A percentile compares a stretch with the other conserved stretches of the same genome.
phyloP scores from a whole-genome alignment of 2,797 vertebrate genomes.

The Rhinella marina region DNA sequence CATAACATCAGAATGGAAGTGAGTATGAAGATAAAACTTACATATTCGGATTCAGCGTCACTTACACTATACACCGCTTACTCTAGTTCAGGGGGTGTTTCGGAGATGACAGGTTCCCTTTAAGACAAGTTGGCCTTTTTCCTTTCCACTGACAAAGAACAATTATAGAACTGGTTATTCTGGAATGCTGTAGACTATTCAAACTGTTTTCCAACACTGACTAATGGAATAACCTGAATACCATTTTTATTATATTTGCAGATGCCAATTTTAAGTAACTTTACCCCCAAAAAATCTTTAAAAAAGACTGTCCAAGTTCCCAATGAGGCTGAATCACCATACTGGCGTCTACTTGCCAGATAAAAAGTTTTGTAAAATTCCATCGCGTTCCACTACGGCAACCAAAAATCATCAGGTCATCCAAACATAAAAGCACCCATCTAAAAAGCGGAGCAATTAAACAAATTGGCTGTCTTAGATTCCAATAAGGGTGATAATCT shows the following conservation, averaged over 20 bases:
- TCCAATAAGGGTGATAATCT: neutral
- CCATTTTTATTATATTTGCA: neutral
- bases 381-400: neutral
- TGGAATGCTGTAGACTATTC: neutral
- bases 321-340: neutral
- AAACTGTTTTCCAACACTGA: neutral
- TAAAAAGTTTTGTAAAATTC: slow-evolving; percentile 1
- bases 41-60: no score
- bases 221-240: slow-evolving; percentile 13
- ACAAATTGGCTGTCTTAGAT: neutral
- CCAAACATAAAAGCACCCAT: neutral
- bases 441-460: neutral
- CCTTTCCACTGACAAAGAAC: neutral
- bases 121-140: neutral
- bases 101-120: no score
- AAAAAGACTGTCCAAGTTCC: neutral
- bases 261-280: slow-evolving; percentile 1
- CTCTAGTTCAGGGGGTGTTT: no score
- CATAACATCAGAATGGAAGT: no score
- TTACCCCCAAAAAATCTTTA: neutral
- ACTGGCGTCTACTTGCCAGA: neutral
- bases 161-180: neutral
- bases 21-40: no score
- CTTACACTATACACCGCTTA: no score
- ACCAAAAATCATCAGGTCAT: neutral